A percentile compares a stretch with the other conserved stretches of the same genome.
Conservation (phyloP, 2,113 vertebrate species). For the Oncorhynchus gorbuscha region DNA sequence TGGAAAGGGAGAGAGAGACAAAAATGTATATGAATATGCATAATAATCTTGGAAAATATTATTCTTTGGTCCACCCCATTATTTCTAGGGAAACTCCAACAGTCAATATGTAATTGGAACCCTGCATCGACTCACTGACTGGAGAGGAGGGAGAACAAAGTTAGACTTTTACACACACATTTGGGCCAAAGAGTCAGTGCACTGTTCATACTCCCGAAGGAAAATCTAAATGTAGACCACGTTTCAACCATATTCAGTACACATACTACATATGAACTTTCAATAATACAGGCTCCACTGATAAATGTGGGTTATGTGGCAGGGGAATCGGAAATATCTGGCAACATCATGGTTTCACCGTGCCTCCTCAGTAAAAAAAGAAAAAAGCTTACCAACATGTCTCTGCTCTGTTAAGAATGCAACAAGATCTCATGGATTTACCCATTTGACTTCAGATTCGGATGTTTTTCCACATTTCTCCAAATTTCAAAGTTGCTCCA, state of each 20-base stretch:
- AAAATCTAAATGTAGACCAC: conserved; percentile 59
- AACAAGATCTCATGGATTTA: too few relatives aligned
- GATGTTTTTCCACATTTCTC: too few relatives aligned
- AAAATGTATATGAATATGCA: background rate
- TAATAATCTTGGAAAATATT: conserved; percentile 28
- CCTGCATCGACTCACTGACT: background rate
- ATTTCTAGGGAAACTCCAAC: conserved; percentile 18
- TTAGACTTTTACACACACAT: conserved; percentile 44
- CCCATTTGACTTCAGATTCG: too few relatives aligned
- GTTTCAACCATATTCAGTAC: conserved; percentile 60
- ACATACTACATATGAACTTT: conserved; percentile 72
- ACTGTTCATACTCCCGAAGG: conserved; percentile 68
- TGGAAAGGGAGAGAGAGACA: background rate
- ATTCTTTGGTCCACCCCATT: conserved; percentile 40
- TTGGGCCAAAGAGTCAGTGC: conserved; percentile 61
- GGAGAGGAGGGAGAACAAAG: background rate
- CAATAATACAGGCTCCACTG: conserved; percentile 67
- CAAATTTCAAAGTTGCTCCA: too few relatives aligned
- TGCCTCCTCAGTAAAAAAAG: too few relatives aligned
- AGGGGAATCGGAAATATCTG: conserved; percentile 26
- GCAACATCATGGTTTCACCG: too few relatives aligned
- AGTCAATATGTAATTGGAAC: conserved; percentile 57
- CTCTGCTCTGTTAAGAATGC: too few relatives aligned
- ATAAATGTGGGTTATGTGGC: conserved; percentile 64
- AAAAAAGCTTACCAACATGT: too few relatives aligned